Evolutionary conservation across 2,113 vertebrate genomes (phyloP).

Genomic region (Procavia capensis): DNA sequence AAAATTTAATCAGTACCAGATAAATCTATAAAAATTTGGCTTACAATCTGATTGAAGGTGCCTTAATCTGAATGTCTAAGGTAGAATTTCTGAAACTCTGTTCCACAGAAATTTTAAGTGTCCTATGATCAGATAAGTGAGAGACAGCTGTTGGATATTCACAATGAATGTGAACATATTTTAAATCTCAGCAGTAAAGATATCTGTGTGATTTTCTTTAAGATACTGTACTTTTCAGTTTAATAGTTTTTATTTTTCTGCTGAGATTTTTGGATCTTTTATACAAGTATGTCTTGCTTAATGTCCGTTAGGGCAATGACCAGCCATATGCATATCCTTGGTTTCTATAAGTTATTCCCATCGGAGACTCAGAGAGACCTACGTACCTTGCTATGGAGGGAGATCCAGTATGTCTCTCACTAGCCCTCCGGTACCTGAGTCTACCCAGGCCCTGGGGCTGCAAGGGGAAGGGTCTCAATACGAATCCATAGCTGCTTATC

Average conservation of each 20-base stretch:
- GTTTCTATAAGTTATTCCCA: no score
- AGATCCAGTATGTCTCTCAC: no score
- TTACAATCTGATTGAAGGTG: background rate
- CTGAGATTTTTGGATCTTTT: constrained; percentile 1
- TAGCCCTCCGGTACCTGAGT: no score
- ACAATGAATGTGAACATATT: background rate
- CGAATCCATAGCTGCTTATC: no score
- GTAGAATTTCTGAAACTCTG: background rate
- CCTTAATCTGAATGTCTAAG: background rate
- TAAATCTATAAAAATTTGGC: background rate
- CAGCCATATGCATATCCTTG: no score
- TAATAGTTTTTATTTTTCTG: constrained; percentile 3
- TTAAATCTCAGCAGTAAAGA: background rate
- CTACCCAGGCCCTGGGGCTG: no score
- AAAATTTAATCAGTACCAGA: background rate
- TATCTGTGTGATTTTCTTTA: background rate
- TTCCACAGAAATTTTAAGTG: background rate
- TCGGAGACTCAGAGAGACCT: no score
- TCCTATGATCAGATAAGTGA: background rate
- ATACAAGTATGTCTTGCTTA: no score
- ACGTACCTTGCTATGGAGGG: no score
- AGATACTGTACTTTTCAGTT: background rate
- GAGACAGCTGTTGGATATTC: background rate
- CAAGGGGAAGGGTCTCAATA: no score
- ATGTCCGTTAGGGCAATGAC: no score